Conservation (phyloP, 2,113 vertebrate genomes). For the Rhodinocichla rosea region DNA sequence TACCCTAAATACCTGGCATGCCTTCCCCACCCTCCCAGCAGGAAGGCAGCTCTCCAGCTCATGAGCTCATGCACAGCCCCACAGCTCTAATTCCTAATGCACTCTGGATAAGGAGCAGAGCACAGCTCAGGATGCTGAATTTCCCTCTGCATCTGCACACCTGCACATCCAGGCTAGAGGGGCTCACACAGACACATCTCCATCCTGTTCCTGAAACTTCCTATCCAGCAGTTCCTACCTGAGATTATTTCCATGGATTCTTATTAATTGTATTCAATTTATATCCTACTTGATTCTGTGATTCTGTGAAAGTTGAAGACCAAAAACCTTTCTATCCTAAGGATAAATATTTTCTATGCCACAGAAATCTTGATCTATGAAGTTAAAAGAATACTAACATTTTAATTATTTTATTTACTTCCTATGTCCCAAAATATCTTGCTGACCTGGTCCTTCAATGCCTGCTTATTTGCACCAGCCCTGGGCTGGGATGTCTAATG, state of each 20-base stretch:
- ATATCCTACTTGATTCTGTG: background rate
- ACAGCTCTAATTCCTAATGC: background rate
- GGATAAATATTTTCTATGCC: background rate
- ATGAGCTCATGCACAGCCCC: background rate
- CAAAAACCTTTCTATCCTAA: background rate
- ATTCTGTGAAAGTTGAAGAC: background rate
- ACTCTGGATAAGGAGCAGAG: background rate
- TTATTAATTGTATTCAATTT: background rate
- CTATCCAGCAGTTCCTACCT: background rate
- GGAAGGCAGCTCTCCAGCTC: slow-evolving; percentile 10
- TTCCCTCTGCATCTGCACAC: background rate
- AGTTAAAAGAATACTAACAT: background rate
- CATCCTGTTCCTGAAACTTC: background rate
- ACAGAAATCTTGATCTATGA: background rate
- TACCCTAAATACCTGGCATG: slow-evolving; percentile 30
- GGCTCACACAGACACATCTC: background rate
- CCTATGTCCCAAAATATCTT: background rate
- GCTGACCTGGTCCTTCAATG: background rate
- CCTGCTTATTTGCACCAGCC: background rate
- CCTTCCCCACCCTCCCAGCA: background rate
- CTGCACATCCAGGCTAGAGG: background rate
- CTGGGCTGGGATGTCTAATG: background rate
- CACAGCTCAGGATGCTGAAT: background rate
- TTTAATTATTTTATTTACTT: background rate
- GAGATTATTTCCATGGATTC: background rate